A percentile compares a stretch with the other conserved stretches of the same genome.
These are phyloP conservation scores for Fulica atra DNA, from an alignment of 2,113 vertebrate species.

Conservation along the genomic window DNA sequence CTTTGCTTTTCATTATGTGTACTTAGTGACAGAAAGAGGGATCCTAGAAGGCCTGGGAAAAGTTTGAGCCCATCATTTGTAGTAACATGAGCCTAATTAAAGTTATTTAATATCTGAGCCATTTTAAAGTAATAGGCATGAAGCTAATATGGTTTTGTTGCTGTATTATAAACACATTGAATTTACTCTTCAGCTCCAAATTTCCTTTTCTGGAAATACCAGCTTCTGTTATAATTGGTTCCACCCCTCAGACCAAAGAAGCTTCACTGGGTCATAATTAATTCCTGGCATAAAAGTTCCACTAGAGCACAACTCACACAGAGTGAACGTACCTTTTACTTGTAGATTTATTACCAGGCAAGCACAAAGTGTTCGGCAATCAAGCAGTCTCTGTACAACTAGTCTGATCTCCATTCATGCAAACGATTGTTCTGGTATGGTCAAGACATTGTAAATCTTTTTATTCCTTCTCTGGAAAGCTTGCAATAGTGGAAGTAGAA, in stretches of 20 bases:
- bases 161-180: slow-evolving; percentile 41
- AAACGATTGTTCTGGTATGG: not conserved
- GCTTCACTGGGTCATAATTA: not conserved
- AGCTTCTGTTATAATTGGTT: slow-evolving; percentile 47
- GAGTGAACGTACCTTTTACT: not conserved
- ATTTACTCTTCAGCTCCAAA: slow-evolving; percentile 35
- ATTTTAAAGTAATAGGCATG: slow-evolving; percentile 21
- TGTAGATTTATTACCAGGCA: not conserved
- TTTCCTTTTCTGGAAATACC: slow-evolving; percentile 61
- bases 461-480: not conserved
- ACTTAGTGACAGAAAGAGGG: not conserved
- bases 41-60: slow-evolving; percentile 58
- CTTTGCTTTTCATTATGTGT: not conserved
- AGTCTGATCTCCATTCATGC: not conserved
- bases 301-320: not conserved
- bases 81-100: slow-evolving; percentile 37
- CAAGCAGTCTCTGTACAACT: not conserved
- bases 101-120: slow-evolving; percentile 15
- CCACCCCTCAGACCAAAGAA: not conserved
- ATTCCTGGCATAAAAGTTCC: slow-evolving; percentile 17
- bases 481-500: not conserved
- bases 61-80: not conserved
- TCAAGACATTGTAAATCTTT: not conserved
- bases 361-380: not conserved
- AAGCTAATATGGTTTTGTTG: slow-evolving; percentile 11